Percentiles rank a stretch among this genome's conserved stretches.
phyloP scores from a whole-genome alignment of 2,797 vertebrate species.

The Cyclura pinguis region DNA sequence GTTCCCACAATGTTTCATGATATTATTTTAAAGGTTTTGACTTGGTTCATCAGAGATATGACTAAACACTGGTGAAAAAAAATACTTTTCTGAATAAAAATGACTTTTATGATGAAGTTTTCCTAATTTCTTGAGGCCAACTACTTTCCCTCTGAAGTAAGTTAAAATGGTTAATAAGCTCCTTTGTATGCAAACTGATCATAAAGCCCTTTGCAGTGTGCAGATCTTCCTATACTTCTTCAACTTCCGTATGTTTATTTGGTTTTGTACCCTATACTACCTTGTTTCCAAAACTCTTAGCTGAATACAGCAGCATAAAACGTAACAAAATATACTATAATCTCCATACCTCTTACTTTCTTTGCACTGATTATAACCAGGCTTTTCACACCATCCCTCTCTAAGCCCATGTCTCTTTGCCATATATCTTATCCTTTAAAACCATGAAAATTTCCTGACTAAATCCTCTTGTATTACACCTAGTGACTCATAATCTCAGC shows the following conservation, averaged over 20 bases:
- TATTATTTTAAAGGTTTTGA: background rate
- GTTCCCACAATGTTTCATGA: constrained; percentile 30
- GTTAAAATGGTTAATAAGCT: background rate
- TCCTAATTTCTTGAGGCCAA: background rate
- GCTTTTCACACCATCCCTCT: background rate
- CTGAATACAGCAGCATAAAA: background rate
- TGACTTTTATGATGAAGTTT: background rate
- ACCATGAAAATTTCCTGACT: background rate
- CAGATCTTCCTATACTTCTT: background rate
- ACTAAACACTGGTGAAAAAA: constrained; percentile 29
- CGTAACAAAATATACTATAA: background rate
- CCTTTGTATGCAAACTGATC: background rate
- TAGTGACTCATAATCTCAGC: background rate
- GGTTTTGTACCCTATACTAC: background rate
- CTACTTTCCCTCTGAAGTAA: background rate
- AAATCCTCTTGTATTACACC: constrained; percentile 2
- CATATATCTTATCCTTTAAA: background rate
- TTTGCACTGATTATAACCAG: background rate
- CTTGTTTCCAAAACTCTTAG: background rate
- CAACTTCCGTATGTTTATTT: background rate
- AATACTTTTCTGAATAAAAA: background rate
- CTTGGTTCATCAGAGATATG: background rate
- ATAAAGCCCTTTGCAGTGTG: background rate
- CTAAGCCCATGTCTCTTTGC: background rate
- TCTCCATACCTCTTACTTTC: background rate